phyloP scores from a whole-genome alignment of 2,113 vertebrate genomes.

The Sminthopsis crassicaudata region DNA sequence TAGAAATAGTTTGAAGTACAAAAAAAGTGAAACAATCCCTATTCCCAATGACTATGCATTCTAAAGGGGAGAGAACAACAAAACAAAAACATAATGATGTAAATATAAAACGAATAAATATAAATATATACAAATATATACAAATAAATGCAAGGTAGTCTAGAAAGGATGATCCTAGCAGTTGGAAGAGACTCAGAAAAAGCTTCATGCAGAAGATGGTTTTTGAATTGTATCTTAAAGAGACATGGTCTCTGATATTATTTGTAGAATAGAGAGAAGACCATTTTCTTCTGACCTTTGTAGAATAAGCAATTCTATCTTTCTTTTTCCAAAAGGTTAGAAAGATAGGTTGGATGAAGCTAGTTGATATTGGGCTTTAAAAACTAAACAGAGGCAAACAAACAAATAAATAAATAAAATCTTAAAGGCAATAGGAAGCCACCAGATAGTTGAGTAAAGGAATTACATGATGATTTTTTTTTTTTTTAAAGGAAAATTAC shows the following conservation, averaged over 20 bases:
- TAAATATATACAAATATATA: no score
- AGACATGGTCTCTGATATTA: background rate
- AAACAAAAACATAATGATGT: background rate
- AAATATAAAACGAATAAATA: background rate
- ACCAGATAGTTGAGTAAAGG: background rate
- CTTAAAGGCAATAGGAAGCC: background rate
- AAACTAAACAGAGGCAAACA: background rate
- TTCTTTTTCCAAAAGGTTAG: no score
- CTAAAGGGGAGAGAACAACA: no score
- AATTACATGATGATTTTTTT: background rate
- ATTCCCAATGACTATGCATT: no score
- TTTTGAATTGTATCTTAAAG: no score
- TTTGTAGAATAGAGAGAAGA: background rate
- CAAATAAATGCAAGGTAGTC: background rate
- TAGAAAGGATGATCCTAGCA: background rate
- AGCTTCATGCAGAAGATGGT: background rate
- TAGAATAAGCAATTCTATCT: background rate
- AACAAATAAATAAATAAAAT: no score
- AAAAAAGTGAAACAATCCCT: no score
- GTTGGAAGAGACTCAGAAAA: background rate
- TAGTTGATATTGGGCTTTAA: background rate
- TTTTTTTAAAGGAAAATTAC: background rate
- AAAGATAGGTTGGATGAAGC: background rate
- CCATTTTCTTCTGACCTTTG: background rate
- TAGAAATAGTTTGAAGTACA: conserved; percentile 41